Evolutionary conservation across 1,140 invertebrate genomes (phyloP).

Genomic region (Orius insidiosus): DNA sequence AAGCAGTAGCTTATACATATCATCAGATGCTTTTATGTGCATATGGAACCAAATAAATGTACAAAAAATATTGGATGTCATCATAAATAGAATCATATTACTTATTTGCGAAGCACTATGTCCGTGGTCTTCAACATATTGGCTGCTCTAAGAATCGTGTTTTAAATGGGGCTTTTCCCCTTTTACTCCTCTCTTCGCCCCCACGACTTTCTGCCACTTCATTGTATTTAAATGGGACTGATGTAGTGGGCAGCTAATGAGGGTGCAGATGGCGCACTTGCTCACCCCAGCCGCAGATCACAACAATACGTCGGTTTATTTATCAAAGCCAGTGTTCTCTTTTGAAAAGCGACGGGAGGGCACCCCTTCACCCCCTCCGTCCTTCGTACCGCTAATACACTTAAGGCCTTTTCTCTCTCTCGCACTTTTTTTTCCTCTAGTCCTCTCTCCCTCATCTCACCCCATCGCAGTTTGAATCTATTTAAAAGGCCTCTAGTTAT

Average conservation of each 20-base stretch:
- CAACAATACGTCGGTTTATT: conserved; percentile 11
- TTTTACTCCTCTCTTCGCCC: too few species aligned
- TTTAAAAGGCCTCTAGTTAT: conserved; percentile 9
- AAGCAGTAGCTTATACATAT: too few species aligned
- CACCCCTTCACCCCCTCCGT: neutral
- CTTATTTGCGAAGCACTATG: too few species aligned
- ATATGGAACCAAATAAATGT: too few species aligned
- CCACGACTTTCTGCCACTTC: neutral
- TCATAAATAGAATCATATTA: too few species aligned
- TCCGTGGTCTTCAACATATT: too few species aligned
- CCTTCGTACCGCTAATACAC: conserved; percentile 8
- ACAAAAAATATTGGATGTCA: too few species aligned
- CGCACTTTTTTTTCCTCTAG: neutral
- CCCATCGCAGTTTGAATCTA: conserved; percentile 7
- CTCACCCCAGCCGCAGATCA: conserved; percentile 9
- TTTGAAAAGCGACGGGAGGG: neutral
- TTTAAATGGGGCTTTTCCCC: too few species aligned
- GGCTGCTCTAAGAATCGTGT: too few species aligned
- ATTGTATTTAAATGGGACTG: conserved; percentile 10
- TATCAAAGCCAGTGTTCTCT: conserved; percentile 9
- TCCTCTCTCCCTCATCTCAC: conserved; percentile 1
- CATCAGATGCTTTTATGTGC: too few species aligned
- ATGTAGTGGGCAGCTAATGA: conserved; percentile 11
- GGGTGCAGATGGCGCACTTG: conserved; percentile 11
- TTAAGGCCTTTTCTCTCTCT: conserved; percentile 1